Evolutionary conservation across 2,888 invertebrate genomes (phyloP), one percentile per base, ranked within the genome.

Genomic region (Macrosoma leucophasiata): DNA sequence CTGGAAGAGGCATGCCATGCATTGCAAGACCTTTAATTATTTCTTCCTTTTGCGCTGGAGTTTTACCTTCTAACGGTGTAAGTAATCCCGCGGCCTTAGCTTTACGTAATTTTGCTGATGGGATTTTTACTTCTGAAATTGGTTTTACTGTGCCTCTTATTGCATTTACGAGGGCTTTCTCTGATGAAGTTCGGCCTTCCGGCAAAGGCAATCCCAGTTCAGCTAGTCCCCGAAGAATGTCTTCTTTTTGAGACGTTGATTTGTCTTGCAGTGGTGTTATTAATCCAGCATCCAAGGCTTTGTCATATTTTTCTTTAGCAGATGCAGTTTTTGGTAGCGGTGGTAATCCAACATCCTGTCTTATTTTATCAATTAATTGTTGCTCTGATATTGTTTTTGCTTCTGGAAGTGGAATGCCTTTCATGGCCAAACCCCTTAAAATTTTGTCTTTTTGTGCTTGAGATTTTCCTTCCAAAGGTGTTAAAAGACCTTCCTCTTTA

Each of bases 261-360:
- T 62, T 59, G 0, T 57, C 62, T 48, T 58, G 60, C 19, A 65
- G 37, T 2, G 65, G 65, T 5, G 48, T 46, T 0, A 63, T 36
- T 0, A 58, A 14, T 1, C 60, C 62, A 25, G 49, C 44, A 1
- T 36, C 30, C 5, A 43, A 19, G 3, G 37, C 36, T 35, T 29
- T 41, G 8, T 43, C 39, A n/a, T 39, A 41, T 39, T 43, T 41
- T 29, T 22, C 38, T 35, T 34, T 36, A 9, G 10, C 41, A 10
- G 30, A 33, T 23, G 29, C 9, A 9, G 20, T 23, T 5, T 28
- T 31, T 15, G 46, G 4, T 31, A 53, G 52, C 0, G 47, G 46
- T 5, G 58, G 58, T 3, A 59, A 4, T 3, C 57, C 58, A 10
- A 56, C 10, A 2, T 58, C 52, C 0, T 28, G 19, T 5, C 23